Percentiles rank a stretch among this genome's conserved stretches.
phyloP scores from a whole-genome alignment of 2,797 vertebrate genomes.

The Kryptopterus vitreolus region DNA sequence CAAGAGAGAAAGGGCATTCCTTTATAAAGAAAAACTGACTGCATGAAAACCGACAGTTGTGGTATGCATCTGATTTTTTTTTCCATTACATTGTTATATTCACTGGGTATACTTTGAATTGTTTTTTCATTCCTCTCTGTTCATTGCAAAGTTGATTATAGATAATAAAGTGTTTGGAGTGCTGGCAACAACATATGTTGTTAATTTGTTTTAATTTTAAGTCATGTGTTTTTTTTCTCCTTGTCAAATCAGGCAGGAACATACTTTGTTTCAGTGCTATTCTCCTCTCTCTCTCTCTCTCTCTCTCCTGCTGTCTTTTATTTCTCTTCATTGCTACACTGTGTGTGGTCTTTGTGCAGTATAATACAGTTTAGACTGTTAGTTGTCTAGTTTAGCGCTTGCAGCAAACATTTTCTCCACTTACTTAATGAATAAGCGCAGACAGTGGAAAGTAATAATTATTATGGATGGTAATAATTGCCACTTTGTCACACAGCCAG shows the following conservation, averaged over 20 bases:
- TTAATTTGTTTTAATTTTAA: background rate
- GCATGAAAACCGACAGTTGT: background rate
- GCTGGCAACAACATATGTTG: background rate
- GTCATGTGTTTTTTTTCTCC: background rate
- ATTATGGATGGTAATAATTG: background rate
- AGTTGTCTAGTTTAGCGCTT: background rate
- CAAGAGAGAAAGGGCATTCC: slow-evolving; percentile 53
- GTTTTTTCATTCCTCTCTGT: no score
- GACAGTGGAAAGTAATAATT: background rate
- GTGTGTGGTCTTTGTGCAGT: background rate
- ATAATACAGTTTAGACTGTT: background rate
- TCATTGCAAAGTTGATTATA: background rate
- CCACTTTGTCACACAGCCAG: background rate
- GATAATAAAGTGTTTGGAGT: slow-evolving; percentile 15
- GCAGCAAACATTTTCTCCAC: background rate
- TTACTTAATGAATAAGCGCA: background rate
- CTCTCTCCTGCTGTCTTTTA: background rate
- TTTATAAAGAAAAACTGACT: slow-evolving; percentile 40
- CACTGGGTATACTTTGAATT: background rate
- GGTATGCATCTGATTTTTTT: background rate
- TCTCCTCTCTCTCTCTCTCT: no score
- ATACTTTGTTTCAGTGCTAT: background rate
- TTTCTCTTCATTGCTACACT: background rate
- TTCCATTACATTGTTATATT: background rate
- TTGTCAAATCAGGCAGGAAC: background rate